These are phyloP conservation scores for Saxicola maurus DNA, from an alignment of 2,797 vertebrate species.

Conservation along the genomic window DNA sequence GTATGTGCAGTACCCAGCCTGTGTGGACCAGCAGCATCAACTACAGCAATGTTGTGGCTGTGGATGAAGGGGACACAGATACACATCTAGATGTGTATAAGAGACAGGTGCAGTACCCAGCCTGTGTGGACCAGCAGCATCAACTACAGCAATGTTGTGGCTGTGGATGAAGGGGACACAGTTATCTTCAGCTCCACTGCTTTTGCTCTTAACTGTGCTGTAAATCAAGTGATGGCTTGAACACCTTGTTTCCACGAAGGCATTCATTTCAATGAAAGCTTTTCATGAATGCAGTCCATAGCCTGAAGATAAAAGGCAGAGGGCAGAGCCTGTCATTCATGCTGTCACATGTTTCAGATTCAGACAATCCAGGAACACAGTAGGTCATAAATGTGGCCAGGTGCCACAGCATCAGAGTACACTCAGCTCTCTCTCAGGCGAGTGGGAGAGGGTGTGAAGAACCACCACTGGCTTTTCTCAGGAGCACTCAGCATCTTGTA, in stretches of 20 bases:
- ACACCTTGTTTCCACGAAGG: neutral
- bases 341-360: neutral
- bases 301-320: neutral
- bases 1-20: neutral
- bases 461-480: neutral
- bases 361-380: constrained; percentile 1
- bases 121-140: neutral
- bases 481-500: constrained; percentile 4
- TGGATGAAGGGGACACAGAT: neutral
- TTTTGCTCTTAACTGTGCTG: neutral
- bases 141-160: neutral
- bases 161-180: neutral
- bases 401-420: neutral
- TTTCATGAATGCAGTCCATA: neutral
- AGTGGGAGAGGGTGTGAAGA: neutral
- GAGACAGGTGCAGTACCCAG: no score
- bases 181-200: neutral
- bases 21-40: neutral
- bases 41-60: neutral
- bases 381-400: neutral
- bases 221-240: neutral
- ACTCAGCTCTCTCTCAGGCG: neutral
- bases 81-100: no score
- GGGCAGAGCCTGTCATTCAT: neutral
- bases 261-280: neutral